These are phyloP conservation scores for Polylopha cassiicola DNA, from an alignment of 2,888 invertebrate species.

Conservation along the genomic window DNA sequence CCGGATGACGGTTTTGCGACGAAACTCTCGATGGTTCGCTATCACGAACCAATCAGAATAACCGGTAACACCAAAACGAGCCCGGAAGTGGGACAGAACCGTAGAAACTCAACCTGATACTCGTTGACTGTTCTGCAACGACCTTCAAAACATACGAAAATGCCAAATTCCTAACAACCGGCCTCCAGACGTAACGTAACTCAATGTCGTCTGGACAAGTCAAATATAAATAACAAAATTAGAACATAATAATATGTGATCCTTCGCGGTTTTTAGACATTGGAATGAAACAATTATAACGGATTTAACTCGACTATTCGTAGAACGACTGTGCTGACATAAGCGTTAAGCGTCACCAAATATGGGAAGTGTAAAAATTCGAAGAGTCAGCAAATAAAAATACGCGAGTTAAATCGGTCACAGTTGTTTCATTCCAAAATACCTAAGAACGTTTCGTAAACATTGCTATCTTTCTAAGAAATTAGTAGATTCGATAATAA, in stretches of 20 bases:
- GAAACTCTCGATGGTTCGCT: constrained; percentile 45
- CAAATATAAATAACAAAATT: constrained; percentile 11
- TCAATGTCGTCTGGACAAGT: constrained; percentile 14
- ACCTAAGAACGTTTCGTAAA: constrained; percentile 4
- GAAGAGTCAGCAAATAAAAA: too few relatives aligned
- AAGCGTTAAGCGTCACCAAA: too few relatives aligned
- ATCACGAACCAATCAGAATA: constrained; percentile 51
- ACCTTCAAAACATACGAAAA: constrained; percentile 44
- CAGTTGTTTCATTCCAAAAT: too few relatives aligned
- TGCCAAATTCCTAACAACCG: constrained; percentile 14
- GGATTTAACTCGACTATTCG: too few relatives aligned
- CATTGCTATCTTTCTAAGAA: too few relatives aligned
- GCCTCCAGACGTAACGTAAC: background rate
- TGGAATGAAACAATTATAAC: too few relatives aligned
- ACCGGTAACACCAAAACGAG: constrained; percentile 53
- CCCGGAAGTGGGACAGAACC: constrained; percentile 54
- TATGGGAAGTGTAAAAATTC: too few relatives aligned
- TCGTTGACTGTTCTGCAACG: constrained; percentile 35
- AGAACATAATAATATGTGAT: too few relatives aligned
- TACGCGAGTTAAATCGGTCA: too few relatives aligned
- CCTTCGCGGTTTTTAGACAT: too few relatives aligned
- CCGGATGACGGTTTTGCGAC: constrained; percentile 50
- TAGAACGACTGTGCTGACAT: too few relatives aligned
- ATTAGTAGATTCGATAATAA: too few relatives aligned
- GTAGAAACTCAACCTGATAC: constrained; percentile 57